Conservation (phyloP, 2,113 vertebrate species). For the Scomber colias region DNA sequence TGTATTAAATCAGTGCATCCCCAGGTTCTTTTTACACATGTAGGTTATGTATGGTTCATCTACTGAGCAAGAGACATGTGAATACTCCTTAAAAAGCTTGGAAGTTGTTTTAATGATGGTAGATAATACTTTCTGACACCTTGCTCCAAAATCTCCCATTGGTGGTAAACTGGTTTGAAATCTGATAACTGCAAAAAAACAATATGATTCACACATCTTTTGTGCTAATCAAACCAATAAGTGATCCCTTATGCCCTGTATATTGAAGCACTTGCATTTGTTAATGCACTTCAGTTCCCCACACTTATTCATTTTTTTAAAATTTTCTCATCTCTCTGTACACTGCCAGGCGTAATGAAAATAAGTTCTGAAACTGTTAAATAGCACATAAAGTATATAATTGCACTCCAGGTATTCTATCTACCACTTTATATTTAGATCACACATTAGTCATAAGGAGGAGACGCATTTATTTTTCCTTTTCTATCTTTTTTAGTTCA, state of each 20-base stretch:
- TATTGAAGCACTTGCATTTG: not conserved
- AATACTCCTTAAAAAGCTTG: too few species aligned
- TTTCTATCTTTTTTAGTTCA: not conserved
- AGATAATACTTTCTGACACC: not conserved
- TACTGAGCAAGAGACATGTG: too few species aligned
- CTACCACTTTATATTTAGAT: constrained; percentile 32
- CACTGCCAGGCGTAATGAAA: not conserved
- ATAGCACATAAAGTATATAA: not conserved
- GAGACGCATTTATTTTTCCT: not conserved
- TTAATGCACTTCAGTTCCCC: not conserved
- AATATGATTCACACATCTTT: not conserved
- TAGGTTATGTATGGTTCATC: too few species aligned
- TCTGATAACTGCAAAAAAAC: not conserved
- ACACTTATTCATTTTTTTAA: not conserved
- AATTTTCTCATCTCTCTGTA: not conserved
- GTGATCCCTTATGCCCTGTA: not conserved
- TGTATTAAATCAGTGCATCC: too few species aligned
- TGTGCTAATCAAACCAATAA: not conserved
- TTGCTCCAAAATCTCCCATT: not conserved
- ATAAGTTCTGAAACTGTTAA: not conserved
- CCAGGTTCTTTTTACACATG: too few species aligned
- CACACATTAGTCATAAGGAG: constrained; percentile 1
- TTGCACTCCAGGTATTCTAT: constrained; percentile 32
- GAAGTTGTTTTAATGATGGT: not conserved
- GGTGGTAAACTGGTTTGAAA: not conserved